phyloP scores from a whole-genome alignment of 2,888 invertebrate genomes.

The Coenonympha arcania region DNA sequence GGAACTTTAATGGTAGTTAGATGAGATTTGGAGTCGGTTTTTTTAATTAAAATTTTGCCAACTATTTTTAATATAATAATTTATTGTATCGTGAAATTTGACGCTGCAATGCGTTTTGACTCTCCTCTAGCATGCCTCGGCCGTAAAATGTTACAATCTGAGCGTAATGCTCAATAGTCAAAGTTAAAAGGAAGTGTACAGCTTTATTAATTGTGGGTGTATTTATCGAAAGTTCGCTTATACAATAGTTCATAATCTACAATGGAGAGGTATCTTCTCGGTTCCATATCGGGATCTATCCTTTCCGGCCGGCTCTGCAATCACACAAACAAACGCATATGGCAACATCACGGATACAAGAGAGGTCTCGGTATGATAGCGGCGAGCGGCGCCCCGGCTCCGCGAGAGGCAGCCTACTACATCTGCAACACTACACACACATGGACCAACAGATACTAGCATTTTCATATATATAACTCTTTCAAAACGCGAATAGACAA shows the following conservation, averaged over 20 bases:
- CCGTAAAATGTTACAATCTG: too few species aligned
- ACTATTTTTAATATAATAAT: too few species aligned
- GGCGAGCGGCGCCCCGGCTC: constrained; percentile 54
- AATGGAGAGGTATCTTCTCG: constrained; percentile 46
- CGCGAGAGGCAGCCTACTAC: constrained; percentile 55
- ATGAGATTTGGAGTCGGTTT: too few species aligned
- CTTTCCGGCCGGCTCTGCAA: constrained; percentile 55
- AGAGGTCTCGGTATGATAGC: constrained; percentile 30
- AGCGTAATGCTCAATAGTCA: too few species aligned
- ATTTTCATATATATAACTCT: neutral
- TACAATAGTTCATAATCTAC: constrained; percentile 49
- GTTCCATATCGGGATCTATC: constrained; percentile 40
- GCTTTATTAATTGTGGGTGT: constrained; percentile 46
- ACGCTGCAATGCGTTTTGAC: too few species aligned
- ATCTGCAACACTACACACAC: constrained; percentile 73
- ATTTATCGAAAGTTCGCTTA: constrained; percentile 35
- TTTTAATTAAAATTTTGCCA: too few species aligned
- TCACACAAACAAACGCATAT: constrained; percentile 69
- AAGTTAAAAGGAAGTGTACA: too few species aligned
- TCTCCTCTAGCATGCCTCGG: too few species aligned
- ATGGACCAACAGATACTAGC: constrained; percentile 4
- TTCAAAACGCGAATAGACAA: neutral
- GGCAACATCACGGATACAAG: constrained; percentile 56
- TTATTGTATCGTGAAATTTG: too few species aligned
- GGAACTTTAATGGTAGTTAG: too few species aligned